phyloP scores from a whole-genome alignment of 2,113 vertebrate species.

The Spilogale gracilis region DNA sequence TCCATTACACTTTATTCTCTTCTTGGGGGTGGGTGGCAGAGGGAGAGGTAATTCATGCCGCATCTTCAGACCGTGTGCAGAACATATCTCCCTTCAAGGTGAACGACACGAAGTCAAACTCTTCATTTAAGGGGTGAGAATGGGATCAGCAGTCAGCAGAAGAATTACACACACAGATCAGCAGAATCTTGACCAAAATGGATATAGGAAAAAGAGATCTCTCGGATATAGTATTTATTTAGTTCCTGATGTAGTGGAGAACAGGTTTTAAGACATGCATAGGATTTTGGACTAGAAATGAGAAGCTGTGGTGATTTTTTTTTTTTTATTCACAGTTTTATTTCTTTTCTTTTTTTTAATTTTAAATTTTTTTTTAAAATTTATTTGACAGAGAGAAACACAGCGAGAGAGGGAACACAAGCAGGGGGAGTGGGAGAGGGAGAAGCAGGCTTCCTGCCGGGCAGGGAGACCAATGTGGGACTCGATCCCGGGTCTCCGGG shows the following conservation, averaged over 20 bases:
- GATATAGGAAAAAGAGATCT: not conserved
- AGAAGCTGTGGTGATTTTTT: not conserved
- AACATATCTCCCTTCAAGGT: not conserved
- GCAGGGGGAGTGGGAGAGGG: too few relatives aligned
- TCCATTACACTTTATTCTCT: slow-evolving; percentile 70
- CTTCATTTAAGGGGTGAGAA: slow-evolving; percentile 17
- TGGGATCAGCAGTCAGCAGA: slow-evolving; percentile 28
- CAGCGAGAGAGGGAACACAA: too few relatives aligned
- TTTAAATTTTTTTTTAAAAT: too few relatives aligned
- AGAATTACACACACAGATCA: not conserved
- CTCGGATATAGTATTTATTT: not conserved
- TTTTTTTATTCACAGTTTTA: slow-evolving; percentile 44
- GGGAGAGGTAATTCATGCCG: slow-evolving; percentile 38
- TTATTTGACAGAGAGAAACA: too few relatives aligned
- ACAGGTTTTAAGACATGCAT: slow-evolving; percentile 2
- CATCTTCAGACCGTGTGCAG: slow-evolving; percentile 41
- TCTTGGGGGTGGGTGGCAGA: not conserved
- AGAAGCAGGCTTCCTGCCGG: too few relatives aligned
- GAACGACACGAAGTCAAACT: not conserved
- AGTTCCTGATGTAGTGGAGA: slow-evolving; percentile 50
- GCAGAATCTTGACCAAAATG: not conserved
- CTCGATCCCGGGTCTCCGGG: too few relatives aligned
- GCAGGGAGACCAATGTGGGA: too few relatives aligned
- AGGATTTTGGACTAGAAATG: not conserved
- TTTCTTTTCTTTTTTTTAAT: slow-evolving; percentile 50